phyloP scores from a whole-genome alignment of 2,113 vertebrate species.

The Monarcha castaneiventris region DNA sequence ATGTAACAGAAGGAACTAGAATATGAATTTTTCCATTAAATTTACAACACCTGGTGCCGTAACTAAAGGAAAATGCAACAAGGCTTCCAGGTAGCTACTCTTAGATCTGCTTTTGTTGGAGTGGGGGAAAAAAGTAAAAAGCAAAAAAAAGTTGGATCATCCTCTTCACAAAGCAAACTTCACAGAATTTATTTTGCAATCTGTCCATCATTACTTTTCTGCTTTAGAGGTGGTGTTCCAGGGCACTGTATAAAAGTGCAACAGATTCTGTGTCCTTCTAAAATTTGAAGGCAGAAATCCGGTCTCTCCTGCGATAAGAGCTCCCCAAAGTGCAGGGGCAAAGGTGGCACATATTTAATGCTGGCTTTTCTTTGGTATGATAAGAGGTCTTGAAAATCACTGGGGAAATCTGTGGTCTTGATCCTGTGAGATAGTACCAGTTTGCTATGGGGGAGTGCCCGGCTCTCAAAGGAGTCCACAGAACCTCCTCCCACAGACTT shows the following conservation, averaged over 20 bases:
- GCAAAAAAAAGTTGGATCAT: neutral
- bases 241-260: neutral
- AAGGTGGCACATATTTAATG: conserved; percentile 6
- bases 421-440: neutral
- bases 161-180: neutral
- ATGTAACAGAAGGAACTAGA: neutral
- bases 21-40: neutral
- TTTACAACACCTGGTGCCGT: neutral
- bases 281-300: neutral
- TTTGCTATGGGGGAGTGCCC: neutral
- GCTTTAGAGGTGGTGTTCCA: neutral
- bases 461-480: neutral
- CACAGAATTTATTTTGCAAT: conserved; percentile 2
- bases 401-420: neutral
- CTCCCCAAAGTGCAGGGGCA: neutral
- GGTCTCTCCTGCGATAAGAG: neutral
- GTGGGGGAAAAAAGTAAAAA: neutral
- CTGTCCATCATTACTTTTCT: neutral
- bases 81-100: neutral
- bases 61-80: neutral
- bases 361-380: conserved; percentile 16
- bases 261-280: neutral
- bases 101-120: neutral
- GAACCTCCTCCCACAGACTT: neutral
- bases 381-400: conserved; percentile 48